These are phyloP conservation scores for Drosophila kuntzei DNA, from an alignment of 2,888 invertebrate species.

Conservation along the genomic window DNA sequence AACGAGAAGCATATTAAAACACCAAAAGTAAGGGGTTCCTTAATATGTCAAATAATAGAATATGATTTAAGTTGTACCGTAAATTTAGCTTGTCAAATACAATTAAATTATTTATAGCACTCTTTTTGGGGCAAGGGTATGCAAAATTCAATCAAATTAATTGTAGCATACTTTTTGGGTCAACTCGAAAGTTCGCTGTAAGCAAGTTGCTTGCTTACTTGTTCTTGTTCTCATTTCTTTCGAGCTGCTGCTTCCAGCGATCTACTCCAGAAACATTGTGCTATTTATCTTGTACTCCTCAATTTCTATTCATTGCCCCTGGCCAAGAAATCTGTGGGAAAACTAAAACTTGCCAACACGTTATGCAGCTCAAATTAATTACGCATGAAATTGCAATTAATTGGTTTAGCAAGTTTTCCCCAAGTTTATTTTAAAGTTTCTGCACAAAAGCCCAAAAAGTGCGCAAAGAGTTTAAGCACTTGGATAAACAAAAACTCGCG, in stretches of 20 bases:
- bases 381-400: slow-evolving; percentile 81
- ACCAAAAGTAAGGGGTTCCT: too few relatives aligned
- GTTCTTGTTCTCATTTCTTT: neutral
- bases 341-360: slow-evolving; percentile 54
- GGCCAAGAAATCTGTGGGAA: slow-evolving; percentile 13
- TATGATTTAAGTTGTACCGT: too few relatives aligned
- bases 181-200: neutral
- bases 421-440: slow-evolving; percentile 80
- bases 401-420: slow-evolving; percentile 72
- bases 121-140: neutral
- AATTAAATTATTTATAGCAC: too few relatives aligned
- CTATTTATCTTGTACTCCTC: slow-evolving; percentile 29
- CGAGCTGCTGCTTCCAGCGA: neutral
- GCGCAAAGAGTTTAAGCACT: slow-evolving; percentile 71
- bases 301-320: slow-evolving; percentile 25
- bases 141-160: slow-evolving; percentile 10
- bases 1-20: too few relatives aligned
- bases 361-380: slow-evolving; percentile 80
- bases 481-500: slow-evolving; percentile 78
- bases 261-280: slow-evolving; percentile 8
- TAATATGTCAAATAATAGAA: too few relatives aligned
- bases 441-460: slow-evolving; percentile 31
- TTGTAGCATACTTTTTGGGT: slow-evolving; percentile 14
- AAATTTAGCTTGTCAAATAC: too few relatives aligned
- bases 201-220: neutral